Evolutionary conservation across 2,113 vertebrate species (phyloP).

Genomic region (Neolamprologus devosi): DNA sequence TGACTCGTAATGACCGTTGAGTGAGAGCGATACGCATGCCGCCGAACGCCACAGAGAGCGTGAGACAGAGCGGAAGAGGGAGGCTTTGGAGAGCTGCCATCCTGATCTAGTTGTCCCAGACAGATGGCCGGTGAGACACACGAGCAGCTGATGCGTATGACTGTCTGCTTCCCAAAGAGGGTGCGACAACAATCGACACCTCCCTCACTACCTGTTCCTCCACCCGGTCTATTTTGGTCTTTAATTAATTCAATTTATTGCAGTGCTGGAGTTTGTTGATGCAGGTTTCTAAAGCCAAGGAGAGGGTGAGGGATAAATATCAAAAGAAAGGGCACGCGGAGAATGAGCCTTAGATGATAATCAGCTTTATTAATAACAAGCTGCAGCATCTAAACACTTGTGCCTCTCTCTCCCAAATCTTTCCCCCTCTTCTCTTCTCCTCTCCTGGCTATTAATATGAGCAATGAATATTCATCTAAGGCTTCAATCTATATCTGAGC

Average conservation of each 20-base stretch:
- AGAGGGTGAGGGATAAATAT: slow-evolving; percentile 3
- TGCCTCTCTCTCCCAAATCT: not conserved
- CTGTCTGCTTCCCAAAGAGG: slow-evolving; percentile 10
- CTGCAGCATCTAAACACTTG: not conserved
- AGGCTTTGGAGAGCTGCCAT: slow-evolving; percentile 17
- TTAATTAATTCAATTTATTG: not conserved
- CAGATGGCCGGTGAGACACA: slow-evolving; percentile 42
- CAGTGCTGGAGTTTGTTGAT: not conserved
- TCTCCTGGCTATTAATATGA: slow-evolving; percentile 5
- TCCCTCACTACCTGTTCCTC: not conserved
- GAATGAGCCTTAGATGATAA: slow-evolving; percentile 21
- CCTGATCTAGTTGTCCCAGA: slow-evolving; percentile 35
- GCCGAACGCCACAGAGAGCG: not conserved
- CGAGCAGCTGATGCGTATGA: slow-evolving; percentile 17
- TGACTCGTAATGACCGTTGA: slow-evolving; percentile 15
- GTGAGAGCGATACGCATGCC: not conserved
- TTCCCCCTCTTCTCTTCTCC: not conserved
- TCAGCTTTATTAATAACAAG: slow-evolving; percentile 29
- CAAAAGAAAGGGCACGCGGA: slow-evolving; percentile 18
- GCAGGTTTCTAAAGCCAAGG: not conserved
- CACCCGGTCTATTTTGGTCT: not conserved
- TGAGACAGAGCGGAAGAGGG: not conserved
- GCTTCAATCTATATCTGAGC: slow-evolving; percentile 55
- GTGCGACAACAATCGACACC: not conserved
- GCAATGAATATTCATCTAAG: slow-evolving; percentile 40